phyloP scores from a whole-genome alignment of 2,113 vertebrate species.

The Prinia subflava region DNA sequence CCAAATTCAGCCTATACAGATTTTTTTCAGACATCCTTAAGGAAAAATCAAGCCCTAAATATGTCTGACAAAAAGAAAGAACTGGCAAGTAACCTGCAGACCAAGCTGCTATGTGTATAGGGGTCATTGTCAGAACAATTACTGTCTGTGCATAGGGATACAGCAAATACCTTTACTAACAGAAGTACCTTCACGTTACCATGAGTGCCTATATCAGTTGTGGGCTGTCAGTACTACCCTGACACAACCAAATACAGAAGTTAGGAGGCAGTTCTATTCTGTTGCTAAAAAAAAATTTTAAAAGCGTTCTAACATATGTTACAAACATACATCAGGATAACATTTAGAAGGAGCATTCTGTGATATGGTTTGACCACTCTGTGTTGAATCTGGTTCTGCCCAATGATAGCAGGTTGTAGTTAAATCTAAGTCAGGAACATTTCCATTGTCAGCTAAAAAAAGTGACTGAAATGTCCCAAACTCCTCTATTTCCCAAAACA shows the following conservation, averaged over 20 bases:
- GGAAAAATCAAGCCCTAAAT: background rate
- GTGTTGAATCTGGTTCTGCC: background rate
- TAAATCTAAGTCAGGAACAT: background rate
- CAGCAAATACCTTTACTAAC: background rate
- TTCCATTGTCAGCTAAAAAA: background rate
- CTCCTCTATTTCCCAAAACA: background rate
- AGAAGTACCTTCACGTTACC: background rate
- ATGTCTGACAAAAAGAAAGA: background rate
- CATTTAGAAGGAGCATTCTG: background rate
- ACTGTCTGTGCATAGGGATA: background rate
- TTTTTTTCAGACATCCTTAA: background rate
- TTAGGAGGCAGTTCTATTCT: background rate
- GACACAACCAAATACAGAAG: background rate
- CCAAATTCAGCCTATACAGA: background rate
- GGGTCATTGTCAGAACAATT: background rate
- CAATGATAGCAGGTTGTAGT: background rate
- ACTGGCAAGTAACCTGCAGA: background rate
- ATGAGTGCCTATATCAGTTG: slow-evolving; percentile 11
- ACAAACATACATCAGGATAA: background rate
- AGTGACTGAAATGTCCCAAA: background rate
- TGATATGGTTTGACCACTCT: background rate
- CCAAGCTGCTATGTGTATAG: background rate
- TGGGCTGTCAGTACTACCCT: background rate
- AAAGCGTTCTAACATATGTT: background rate
- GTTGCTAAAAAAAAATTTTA: background rate